Percentiles rank a stretch among this genome's conserved stretches.
phyloP scores from a whole-genome alignment of 1,140 invertebrate genomes.

The Diuraphis noxia region DNA sequence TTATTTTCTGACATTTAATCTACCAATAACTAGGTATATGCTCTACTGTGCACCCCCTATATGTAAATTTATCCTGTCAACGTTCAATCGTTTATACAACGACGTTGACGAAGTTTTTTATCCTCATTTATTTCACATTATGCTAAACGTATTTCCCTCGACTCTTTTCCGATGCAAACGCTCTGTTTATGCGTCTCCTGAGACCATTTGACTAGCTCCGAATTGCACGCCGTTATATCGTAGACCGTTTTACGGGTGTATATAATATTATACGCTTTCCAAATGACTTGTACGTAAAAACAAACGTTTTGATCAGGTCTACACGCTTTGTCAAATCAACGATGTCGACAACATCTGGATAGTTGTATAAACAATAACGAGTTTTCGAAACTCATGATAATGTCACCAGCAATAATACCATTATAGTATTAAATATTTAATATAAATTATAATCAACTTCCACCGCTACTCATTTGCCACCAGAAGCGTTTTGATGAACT shows the following conservation, averaged over 20 bases:
- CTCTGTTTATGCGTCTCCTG: neutral
- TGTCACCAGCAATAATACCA: neutral
- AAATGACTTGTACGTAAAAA: neutral
- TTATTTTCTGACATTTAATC: neutral
- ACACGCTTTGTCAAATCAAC: neutral
- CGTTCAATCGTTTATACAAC: neutral
- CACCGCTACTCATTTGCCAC: fast-evolving
- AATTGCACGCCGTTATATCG: neutral
- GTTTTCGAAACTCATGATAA: neutral
- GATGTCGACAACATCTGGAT: neutral
- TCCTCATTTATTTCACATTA: neutral
- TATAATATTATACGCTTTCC: neutral
- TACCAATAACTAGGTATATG: neutral
- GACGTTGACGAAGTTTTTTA: neutral
- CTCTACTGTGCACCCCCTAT: neutral
- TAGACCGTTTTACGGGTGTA: neutral
- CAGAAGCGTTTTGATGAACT: no score
- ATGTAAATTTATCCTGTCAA: neutral
- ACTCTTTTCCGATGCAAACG: neutral
- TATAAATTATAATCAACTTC: neutral
- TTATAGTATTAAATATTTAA: neutral
- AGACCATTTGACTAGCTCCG: neutral
- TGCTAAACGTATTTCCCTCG: neutral
- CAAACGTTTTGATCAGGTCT: neutral
- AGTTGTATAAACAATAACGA: neutral